Conservation (phyloP, 2,113 vertebrate species). For the Melanerpes formicivorus region DNA sequence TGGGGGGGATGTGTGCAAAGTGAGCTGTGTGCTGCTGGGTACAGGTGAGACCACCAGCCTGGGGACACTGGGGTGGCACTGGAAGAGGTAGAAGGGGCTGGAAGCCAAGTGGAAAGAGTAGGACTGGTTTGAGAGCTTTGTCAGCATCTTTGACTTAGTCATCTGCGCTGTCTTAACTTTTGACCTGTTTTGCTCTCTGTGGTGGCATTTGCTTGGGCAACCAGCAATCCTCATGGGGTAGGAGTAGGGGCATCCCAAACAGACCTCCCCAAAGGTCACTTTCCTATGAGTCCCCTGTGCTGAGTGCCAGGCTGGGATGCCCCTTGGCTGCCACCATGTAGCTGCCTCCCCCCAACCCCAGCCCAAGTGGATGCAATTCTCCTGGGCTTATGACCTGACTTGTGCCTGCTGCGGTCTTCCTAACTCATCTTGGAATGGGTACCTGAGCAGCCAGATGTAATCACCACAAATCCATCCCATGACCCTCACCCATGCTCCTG, state of each 20-base stretch:
- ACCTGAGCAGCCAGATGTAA: not conserved
- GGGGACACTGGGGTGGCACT: not conserved
- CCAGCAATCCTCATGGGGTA: not conserved
- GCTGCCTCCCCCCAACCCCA: not conserved
- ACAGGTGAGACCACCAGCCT: not conserved
- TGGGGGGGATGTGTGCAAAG: accelerated
- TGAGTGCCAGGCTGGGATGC: not conserved
- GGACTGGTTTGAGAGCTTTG: not conserved
- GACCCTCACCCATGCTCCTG: accelerated
- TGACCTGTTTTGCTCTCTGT: accelerated
- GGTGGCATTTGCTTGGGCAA: not conserved
- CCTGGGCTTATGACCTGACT: not conserved
- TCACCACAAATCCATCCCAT: not conserved
- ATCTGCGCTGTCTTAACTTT: not conserved
- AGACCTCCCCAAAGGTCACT: too few species aligned
- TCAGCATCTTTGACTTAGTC: not conserved
- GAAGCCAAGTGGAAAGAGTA: not conserved
- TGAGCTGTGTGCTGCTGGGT: accelerated
- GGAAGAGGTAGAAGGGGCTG: not conserved
- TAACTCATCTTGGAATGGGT: not conserved
- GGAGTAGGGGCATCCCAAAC: not conserved
- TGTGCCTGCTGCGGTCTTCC: not conserved
- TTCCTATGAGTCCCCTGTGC: accelerated
- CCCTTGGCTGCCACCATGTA: not conserved
- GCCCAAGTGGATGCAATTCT: not conserved